Conservation (phyloP, 2,113 vertebrate genomes). For the Pongo pygmaeus region DNA sequence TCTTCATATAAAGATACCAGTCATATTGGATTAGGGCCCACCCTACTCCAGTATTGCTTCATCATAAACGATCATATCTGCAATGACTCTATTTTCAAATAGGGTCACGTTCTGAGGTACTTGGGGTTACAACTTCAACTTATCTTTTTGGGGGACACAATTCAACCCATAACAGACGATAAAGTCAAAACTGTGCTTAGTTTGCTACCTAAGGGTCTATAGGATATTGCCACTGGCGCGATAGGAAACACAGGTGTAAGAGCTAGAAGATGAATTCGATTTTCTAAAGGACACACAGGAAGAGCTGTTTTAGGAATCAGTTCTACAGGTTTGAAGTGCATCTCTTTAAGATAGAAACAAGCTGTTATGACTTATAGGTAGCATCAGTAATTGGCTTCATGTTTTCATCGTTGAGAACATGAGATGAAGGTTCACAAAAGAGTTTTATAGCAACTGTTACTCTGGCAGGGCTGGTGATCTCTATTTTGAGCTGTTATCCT, state of each 20-base stretch:
- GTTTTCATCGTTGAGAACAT: conserved; percentile 13
- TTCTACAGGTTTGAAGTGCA: background rate
- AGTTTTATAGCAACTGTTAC: background rate
- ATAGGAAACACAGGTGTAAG: background rate
- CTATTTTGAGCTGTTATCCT: background rate
- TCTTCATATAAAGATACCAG: background rate
- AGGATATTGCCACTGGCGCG: background rate
- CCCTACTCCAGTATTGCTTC: background rate
- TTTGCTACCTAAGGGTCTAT: background rate
- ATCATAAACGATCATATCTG: background rate
- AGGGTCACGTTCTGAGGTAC: background rate
- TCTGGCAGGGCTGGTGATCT: background rate
- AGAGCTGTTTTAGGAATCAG: background rate
- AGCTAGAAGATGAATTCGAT: background rate
- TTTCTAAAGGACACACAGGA: background rate
- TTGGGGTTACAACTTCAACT: background rate
- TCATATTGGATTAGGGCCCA: background rate
- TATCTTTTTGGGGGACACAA: background rate
- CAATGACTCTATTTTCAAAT: background rate
- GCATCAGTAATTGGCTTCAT: background rate
- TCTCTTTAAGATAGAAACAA: conserved; percentile 37
- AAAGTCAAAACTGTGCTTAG: background rate
- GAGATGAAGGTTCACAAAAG: background rate
- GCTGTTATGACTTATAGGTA: background rate
- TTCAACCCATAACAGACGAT: background rate